Base-by-base conservation (phyloP, 2,113 vertebrate genomes). In the Podiceps cristatus region DNA sequence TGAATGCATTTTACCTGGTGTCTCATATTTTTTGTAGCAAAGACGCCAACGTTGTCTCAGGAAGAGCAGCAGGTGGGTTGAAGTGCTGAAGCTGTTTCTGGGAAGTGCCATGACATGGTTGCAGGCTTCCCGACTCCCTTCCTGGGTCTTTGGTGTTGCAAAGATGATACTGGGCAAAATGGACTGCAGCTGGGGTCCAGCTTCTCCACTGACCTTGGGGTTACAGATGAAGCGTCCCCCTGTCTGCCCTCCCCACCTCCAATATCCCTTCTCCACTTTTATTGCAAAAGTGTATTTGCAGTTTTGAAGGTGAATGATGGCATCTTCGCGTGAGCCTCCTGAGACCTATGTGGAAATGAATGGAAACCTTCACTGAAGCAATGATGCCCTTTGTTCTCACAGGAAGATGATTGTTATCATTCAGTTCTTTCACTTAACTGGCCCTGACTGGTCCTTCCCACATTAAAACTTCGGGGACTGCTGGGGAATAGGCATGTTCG, bases 381-480 rank as follows among this genome's bases (percentile, higher is more conserved):
- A 9, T 3, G 1, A 17, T 22, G 42, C 14, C 52, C 63, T 68
- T 45, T 0, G 0, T 92, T 90, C 42, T 88, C 56, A 71, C 18
- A 64, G 52, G 44, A 90, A 80, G 9, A 40, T 0, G 4, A 62
- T 42, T 28, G 11, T 63, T 83, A 27, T 47, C 13, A 0, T 35
- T 63, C 9, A 14, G 3, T 31, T 69, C n/a, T 90, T 66, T 63
- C 37, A 7, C 64, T 56, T 24, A 42, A 10, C 50, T 42, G 33
- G 25, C 19, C 5, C 60, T 52, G 13, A 9, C 29, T 0, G 0
- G 16, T 80, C n/a, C 68, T 90, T 95, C 63, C 45, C 86, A 67
- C 56, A 13, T 63, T 13, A 14, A 92, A 86, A 40, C 63, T 52
- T 29, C 44, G 55, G 42, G 33, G 31, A 22, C 18, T 77, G 40